Base-by-base conservation (phyloP, 2,797 vertebrate species). In the Peromyscus eremicus region DNA sequence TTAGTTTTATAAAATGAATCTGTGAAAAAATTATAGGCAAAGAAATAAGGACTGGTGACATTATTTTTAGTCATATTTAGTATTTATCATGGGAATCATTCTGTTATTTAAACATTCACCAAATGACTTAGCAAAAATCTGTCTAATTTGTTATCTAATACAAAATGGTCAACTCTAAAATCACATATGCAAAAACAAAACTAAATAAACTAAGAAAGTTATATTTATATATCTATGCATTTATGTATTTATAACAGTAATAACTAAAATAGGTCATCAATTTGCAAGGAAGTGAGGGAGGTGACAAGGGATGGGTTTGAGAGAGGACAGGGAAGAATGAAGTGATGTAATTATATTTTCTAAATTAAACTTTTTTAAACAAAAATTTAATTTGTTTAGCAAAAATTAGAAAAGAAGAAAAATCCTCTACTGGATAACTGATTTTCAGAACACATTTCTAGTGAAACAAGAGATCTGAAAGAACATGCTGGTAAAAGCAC, bases 11-110 rank as follows among this genome's bases (percentile, higher is more conserved):
- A 23, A 17, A 91, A 32, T 95, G 46, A 40, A 96, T 83, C 10
- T 86, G 1, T 46, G 57, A 76, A 71, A 97, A 95, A 55, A 91
- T 32, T 91, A 70, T 27, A 93, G 32, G 25, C 92, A 32, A 60
- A 23, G 86, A 91, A 97, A 89, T 21, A 57, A 93, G 89, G 25
- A 9, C 57, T 96, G 12, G 2, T 49, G 29, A 55, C 57, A 79
- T 17, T 46, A 34, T 71, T 86, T 89, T 86, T 7, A 82, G 62
- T 83, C 57, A 91, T 10, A 71, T 11, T 9, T 7, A 76, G 10
- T 8, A 81, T 46, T 95, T 64, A 64, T 75, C 66, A 91, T 13
- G 81, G 77, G 73, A 27, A 86, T 57, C 64, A 66, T 89, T 57
- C 70, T 89, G 86, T 64, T 92, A 17, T 82, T 49, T 29, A 77